phyloP scores from a whole-genome alignment of 2,113 vertebrate genomes.

The Callaeas wilsoni region DNA sequence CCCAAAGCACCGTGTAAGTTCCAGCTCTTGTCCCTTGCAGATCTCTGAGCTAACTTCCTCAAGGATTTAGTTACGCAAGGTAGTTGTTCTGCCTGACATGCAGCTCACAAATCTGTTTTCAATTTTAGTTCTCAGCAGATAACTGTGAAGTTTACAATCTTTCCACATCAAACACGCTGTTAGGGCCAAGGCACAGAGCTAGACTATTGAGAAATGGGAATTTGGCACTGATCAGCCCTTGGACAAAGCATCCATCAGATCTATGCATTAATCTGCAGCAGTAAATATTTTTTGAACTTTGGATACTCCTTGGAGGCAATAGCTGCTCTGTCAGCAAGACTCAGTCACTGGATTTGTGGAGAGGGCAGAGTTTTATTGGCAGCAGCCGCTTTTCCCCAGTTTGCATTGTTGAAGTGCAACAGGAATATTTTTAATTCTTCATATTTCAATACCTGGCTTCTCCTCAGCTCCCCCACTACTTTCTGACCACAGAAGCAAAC shows the following conservation, averaged over 20 bases:
- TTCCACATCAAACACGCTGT: slow-evolving; percentile 4
- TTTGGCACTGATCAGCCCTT: neutral
- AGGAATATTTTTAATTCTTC: neutral
- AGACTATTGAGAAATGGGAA: slow-evolving; percentile 20
- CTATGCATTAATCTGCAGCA: slow-evolving; percentile 26
- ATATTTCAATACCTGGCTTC: neutral
- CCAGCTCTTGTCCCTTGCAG: neutral
- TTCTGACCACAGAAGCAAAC: slow-evolving; percentile 5
- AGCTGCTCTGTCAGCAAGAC: slow-evolving; percentile 34
- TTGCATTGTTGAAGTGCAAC: neutral
- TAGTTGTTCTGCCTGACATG: neutral
- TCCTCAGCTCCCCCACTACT: neutral
- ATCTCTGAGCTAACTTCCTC: neutral
- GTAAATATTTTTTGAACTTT: slow-evolving; percentile 32
- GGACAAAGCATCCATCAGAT: neutral
- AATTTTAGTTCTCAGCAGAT: slow-evolving; percentile 12
- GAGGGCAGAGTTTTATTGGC: slow-evolving; percentile 2
- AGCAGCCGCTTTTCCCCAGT: neutral
- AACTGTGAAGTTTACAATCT: slow-evolving; percentile 15
- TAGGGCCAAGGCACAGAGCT: slow-evolving; percentile 18
- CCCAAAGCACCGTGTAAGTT: neutral
- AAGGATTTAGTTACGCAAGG: neutral
- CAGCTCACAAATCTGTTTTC: slow-evolving; percentile 16
- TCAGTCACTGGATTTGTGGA: neutral
- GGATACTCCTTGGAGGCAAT: neutral